Conservation (phyloP, 2,113 vertebrate genomes). For the Trinectes maculatus region DNA sequence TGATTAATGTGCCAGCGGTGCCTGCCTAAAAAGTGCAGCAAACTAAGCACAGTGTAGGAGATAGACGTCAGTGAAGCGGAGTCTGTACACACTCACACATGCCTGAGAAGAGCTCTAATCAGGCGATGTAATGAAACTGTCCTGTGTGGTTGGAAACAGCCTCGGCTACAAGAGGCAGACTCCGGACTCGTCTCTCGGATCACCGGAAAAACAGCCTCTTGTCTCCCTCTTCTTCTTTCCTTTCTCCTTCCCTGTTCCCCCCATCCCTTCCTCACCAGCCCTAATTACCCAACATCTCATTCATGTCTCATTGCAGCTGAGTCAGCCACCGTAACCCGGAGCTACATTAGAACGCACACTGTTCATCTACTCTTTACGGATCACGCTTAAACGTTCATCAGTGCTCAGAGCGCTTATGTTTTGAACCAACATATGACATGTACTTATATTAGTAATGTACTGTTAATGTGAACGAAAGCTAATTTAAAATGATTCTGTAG, state of each 20-base stretch:
- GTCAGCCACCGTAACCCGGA: constrained; percentile 34
- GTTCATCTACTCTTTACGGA: constrained; percentile 17
- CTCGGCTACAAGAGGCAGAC: constrained; percentile 1
- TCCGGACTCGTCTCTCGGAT: constrained; percentile 37
- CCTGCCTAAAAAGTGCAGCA: not conserved
- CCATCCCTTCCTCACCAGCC: not conserved
- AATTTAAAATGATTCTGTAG: not conserved
- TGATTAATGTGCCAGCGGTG: not conserved
- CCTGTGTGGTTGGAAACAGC: constrained; percentile 12
- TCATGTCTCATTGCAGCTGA: constrained; percentile 47
- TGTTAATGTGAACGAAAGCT: not conserved
- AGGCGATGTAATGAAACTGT: constrained; percentile 11
- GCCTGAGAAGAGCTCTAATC: constrained; percentile 22
- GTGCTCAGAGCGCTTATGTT: not conserved
- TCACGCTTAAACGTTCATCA: constrained; percentile 15
- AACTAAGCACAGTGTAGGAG: not conserved
- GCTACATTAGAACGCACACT: constrained; percentile 21
- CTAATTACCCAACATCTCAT: constrained; percentile 51
- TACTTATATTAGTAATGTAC: not conserved
- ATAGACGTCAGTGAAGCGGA: not conserved
- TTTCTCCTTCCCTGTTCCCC: not conserved
- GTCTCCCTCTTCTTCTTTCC: constrained; percentile 17
- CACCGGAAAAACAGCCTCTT: constrained; percentile 62
- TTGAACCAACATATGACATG: not conserved
- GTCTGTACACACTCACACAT: not conserved